Evolutionary conservation across 2,797 vertebrate species (phyloP).

Genomic region (Fringilla coelebs): DNA sequence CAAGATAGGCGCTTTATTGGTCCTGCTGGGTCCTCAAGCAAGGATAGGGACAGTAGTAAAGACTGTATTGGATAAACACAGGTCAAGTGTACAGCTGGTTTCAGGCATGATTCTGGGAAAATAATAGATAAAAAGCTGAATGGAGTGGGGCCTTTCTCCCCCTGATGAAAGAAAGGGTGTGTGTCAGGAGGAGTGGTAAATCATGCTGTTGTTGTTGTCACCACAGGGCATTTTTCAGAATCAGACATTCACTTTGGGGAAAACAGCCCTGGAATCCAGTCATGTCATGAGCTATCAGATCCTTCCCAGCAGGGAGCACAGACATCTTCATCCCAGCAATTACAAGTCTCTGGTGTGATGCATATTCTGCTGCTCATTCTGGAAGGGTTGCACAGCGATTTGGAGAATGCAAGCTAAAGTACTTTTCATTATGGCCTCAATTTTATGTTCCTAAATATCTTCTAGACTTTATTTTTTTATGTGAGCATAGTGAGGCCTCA

Average conservation of each 20-base stretch:
- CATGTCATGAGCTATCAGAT: not conserved
- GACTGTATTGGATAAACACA: not conserved
- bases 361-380: not conserved
- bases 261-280: not conserved
- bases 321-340: too few species aligned
- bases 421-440: not conserved
- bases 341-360: not conserved
- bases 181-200: not conserved
- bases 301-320: not conserved
- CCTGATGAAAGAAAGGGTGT: not conserved
- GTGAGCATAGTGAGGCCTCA: not conserved
- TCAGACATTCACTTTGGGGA: not conserved
- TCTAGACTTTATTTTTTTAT: not conserved
- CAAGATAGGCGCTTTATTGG: not conserved
- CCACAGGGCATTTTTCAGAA: not conserved
- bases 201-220: not conserved
- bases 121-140: not conserved
- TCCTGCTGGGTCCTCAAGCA: not conserved
- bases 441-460: not conserved
- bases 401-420: not conserved
- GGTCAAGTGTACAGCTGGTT: not conserved
- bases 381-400: not conserved
- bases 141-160: fast-evolving
- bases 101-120: not conserved
- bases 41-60: not conserved